Evolutionary conservation across 2,888 invertebrate species (phyloP).

Genomic region (Cephus runcator): DNA sequence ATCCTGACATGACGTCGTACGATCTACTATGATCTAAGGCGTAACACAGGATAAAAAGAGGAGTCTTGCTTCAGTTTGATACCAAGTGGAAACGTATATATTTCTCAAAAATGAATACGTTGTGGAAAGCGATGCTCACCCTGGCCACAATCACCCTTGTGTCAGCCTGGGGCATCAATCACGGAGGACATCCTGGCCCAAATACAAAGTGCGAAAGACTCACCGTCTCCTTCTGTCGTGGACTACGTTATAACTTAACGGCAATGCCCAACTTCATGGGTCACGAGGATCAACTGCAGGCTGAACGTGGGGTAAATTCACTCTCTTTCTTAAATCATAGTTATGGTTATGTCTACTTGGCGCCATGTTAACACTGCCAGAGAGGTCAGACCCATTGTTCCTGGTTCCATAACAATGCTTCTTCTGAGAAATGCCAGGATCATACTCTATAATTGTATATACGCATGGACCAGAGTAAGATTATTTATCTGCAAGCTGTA

Average conservation of each 20-base stretch:
- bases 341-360: background rate
- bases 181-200: slow-evolving; percentile 63
- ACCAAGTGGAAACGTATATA: background rate
- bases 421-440: no score
- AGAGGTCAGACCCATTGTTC: no score
- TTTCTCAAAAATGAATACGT: slow-evolving; percentile 19
- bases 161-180: slow-evolving; percentile 61
- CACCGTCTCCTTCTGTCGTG: slow-evolving; percentile 81
- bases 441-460: no score
- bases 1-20: background rate
- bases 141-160: slow-evolving; percentile 31
- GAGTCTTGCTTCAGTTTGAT: background rate
- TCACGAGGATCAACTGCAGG: slow-evolving; percentile 83
- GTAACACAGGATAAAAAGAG: background rate
- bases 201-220: slow-evolving; percentile 80
- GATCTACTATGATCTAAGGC: background rate
- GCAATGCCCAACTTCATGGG: slow-evolving; percentile 88
- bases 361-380: no score
- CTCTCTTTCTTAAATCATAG: background rate
- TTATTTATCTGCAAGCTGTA: no score
- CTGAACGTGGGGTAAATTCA: slow-evolving; percentile 78
- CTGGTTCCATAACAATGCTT: no score
- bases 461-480: no score
- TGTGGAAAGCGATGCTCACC: slow-evolving; percentile 56
- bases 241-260: slow-evolving; percentile 87